Evolutionary conservation across 2,113 vertebrate species (phyloP), one percentile per base, ranked within the genome.

Genomic region (Tretioscincus oriximinensis): DNA sequence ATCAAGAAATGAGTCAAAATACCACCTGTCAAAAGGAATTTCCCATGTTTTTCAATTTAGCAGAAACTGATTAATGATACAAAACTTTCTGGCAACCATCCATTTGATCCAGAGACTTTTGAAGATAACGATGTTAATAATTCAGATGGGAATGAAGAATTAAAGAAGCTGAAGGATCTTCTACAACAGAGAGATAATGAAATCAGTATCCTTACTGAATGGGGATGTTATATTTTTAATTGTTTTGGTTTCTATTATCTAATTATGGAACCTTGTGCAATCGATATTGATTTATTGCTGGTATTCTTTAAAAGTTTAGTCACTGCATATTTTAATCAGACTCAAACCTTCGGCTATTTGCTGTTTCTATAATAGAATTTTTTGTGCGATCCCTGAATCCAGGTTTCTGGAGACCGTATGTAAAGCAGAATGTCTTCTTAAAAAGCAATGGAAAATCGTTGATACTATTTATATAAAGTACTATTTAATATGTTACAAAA

Each of bases 181-280:
- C 89, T 99, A 8, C 92, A 88, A 58, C 97, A 99, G 78, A 96
- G 98, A 71, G 96, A 99, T 84, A 95, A 96, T 67, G 98, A 99
- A 93, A 99, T 99, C 88, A 96, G 96, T 99, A 99, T 99, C 98
- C 97, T 99, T 98, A 29, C 54, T 58, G 54, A 58, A 58, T 41
- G 16, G 54, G 54, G 4, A 18, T 58, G 54, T 58, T 58, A 58
- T 58, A 58, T 1, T 1, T 88, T 79, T 14, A 85, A 12, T 41
- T 87, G 16, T 28, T 73, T 47, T 83, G 16, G 5, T 47, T 61
- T 60, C 69, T 73, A 28, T 1, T 16, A 3, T 60, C 75, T 58
- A 21, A 49, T 81, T 66, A 76, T 77, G 31, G 65, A 61, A 77
- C 35, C 81, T 82, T 61, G 82, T 18, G 73, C 16, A 61, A 16